Evolutionary conservation across 2,113 vertebrate species (phyloP), one percentile per base, ranked within the genome.

Genomic region (Sebastes schlegelii): DNA sequence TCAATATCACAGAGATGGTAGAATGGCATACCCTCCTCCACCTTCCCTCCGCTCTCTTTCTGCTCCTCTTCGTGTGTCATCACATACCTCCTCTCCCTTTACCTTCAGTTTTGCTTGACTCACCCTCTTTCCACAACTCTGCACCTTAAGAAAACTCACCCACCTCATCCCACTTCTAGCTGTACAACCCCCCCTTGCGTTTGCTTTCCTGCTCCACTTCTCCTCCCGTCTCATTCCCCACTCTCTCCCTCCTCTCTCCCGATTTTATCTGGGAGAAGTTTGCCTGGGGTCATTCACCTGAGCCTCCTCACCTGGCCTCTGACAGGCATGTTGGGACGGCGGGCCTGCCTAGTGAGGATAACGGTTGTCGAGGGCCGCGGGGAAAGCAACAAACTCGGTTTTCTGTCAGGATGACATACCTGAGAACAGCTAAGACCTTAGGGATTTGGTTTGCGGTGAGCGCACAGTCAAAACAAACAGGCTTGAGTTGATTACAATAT

Each of bases 211-310:
- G 34, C 75, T 69, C 72, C 67, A 70, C 70, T 76, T 45, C 23
- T 16, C 5, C 5, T 68, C 61, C 68, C n/a, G 60, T 64, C 66
- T 89, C 52, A 8, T 19, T 72, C 57, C 45, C 67, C 75, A 1
- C 45, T 34, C 79, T 68, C 34, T 34, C 13, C 48, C 42, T 54
- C 52, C 70, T 68, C 67, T 64, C 17, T 73, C 54, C 46, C 1
- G 2, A 52, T 48, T 72, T 79, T 80, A 79, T 87, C 70, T 82
- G 76, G 74, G 7, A 86, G 67, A 71, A 67, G 74, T 78, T 82
- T 83, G 91, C 93, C 92, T 80, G 87, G 81, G 90, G 92, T 91
- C 74, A 76, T 93, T 92, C 92, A 95, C 92, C 94, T 93, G 93
- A 92, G 92, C 84, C 79, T 85, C 79, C 84, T 90, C 90, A 88